Percentiles rank a stretch among this genome's conserved stretches.
phyloP scores from a whole-genome alignment of 2,113 vertebrate species.

The Cnemophilus loriae region DNA sequence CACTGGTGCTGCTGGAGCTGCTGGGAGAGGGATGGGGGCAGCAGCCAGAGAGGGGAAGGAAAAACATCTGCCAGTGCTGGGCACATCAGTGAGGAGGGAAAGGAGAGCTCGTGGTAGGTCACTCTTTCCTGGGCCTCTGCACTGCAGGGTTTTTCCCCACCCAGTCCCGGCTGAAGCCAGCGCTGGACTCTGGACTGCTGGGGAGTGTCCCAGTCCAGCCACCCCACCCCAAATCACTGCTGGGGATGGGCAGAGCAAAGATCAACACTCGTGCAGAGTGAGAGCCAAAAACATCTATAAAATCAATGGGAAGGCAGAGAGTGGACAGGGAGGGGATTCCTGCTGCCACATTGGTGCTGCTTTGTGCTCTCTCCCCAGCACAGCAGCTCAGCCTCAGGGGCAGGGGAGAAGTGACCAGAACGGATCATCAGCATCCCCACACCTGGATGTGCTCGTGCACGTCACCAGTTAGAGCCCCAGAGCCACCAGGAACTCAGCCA shows the following conservation, averaged over 20 bases:
- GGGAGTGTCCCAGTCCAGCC: background rate
- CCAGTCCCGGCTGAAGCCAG: background rate
- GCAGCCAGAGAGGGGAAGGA: too few species aligned
- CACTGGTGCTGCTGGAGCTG: background rate
- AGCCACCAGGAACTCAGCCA: background rate
- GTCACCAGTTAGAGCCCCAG: background rate
- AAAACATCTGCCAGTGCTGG: background rate
- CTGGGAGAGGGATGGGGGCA: background rate
- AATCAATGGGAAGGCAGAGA: background rate
- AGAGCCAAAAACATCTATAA: background rate
- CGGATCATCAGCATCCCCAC: background rate
- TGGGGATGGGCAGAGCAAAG: background rate
- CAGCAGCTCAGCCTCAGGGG: too few species aligned
- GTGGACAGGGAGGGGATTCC: background rate
- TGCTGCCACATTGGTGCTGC: background rate
- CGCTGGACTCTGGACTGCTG: background rate
- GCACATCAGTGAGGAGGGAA: accelerated
- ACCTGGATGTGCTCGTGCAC: too few species aligned
- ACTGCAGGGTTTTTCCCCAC: too few species aligned
- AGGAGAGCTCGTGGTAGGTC: background rate
- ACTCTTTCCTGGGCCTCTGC: background rate
- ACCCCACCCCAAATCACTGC: background rate
- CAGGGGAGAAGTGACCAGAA: background rate
- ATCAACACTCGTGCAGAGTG: accelerated
- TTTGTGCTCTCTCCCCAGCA: background rate